Evolutionary conservation across 2,797 vertebrate species (phyloP).

Genomic region (Nannoperca australis): DNA sequence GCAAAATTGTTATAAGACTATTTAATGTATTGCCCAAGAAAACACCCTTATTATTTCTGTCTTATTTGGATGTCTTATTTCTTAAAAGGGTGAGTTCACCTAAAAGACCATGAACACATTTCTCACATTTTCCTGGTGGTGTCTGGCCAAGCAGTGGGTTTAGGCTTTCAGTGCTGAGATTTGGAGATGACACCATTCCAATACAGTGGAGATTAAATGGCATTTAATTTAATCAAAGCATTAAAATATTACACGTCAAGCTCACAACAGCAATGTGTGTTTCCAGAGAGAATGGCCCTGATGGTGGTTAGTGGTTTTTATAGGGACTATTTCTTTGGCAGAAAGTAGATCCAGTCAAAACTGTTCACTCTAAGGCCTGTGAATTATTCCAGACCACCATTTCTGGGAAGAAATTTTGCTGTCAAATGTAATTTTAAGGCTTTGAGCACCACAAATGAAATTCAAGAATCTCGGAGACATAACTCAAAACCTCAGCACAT

Average conservation of each 20-base stretch:
- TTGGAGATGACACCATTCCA: background rate
- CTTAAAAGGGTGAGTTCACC: background rate
- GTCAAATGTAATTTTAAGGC: background rate
- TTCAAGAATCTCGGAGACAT: background rate
- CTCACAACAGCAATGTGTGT: background rate
- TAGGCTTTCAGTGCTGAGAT: background rate
- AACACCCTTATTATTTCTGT: background rate
- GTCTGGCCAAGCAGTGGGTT: background rate
- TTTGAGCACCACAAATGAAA: background rate
- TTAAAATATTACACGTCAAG: background rate
- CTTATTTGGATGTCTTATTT: background rate
- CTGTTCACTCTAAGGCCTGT: background rate
- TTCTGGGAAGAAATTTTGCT: background rate
- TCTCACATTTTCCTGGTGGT: background rate
- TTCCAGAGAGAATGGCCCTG: background rate
- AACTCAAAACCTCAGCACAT: background rate
- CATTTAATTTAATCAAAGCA: background rate
- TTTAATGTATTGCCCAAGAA: slow-evolving; percentile 1
- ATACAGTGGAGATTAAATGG: background rate
- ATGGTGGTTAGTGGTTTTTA: background rate
- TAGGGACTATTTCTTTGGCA: background rate
- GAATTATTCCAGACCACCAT: background rate
- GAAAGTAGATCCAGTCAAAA: background rate
- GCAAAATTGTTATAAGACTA: background rate
- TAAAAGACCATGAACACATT: background rate